These are phyloP conservation scores for Peromyscus polionotus DNA, from an alignment of 2,113 vertebrate species.

Conservation along the genomic window DNA sequence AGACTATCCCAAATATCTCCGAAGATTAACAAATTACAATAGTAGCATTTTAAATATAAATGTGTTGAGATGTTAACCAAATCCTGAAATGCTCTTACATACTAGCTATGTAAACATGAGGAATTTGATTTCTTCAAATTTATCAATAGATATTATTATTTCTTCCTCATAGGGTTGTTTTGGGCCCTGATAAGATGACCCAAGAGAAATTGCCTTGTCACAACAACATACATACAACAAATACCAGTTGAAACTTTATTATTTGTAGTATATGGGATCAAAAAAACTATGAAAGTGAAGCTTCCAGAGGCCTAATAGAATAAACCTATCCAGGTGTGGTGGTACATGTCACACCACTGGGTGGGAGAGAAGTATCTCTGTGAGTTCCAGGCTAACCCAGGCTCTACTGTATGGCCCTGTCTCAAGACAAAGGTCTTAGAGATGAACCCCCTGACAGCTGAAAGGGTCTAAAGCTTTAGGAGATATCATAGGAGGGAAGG, in stretches of 20 bases:
- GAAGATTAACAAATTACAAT: background rate
- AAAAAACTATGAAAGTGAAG: background rate
- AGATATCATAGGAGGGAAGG: background rate
- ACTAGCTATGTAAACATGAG: background rate
- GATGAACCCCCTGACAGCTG: background rate
- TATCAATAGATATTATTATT: background rate
- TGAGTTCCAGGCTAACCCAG: too few relatives aligned
- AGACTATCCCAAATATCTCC: background rate
- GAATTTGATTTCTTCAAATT: conserved; percentile 34
- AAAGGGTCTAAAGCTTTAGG: conserved; percentile 12
- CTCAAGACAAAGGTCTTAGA: background rate
- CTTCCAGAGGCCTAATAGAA: background rate
- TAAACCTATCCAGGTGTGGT: background rate
- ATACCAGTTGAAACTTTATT: background rate
- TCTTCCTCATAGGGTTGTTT: background rate
- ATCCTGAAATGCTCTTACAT: background rate
- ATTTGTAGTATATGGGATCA: conserved; percentile 9
- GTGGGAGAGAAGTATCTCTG: background rate
- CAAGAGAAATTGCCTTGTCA: background rate
- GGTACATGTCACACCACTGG: background rate
- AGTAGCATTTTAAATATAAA: conserved; percentile 2
- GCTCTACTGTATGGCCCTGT: background rate
- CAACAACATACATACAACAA: background rate
- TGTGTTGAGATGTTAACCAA: conserved; percentile 18
- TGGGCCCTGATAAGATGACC: background rate